Evolutionary conservation across 2,113 vertebrate genomes (phyloP).

Genomic region (Glaucidium brasilianum): DNA sequence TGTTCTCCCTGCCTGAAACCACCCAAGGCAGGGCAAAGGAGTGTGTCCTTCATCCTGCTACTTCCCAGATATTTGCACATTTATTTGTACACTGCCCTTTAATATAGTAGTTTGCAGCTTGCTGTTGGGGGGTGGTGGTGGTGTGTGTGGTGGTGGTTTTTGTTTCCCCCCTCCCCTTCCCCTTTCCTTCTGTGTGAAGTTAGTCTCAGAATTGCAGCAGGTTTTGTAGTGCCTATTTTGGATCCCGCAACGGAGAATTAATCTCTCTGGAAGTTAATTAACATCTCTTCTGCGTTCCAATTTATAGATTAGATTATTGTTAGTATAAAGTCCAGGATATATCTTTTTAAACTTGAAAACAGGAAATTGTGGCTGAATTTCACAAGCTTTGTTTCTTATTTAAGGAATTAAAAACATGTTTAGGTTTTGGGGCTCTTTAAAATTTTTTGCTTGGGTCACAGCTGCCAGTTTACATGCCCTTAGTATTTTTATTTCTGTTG

Average conservation of each 20-base stretch:
- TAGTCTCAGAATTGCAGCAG: background rate
- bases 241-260: background rate
- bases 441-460: conserved; percentile 32
- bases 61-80: background rate
- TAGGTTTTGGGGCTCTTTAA: background rate
- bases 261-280: conserved; percentile 7
- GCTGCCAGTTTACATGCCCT: conserved; percentile 26
- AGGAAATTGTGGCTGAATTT: conserved; percentile 71
- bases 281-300: background rate
- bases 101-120: background rate
- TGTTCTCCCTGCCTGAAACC: background rate
- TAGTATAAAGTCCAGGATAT: background rate
- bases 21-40: background rate
- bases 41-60: accelerated
- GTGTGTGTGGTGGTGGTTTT: background rate
- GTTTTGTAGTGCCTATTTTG: background rate
- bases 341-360: conserved; percentile 30
- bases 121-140: background rate
- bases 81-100: background rate
- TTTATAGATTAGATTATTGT: conserved; percentile 21
- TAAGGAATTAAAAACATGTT: conserved; percentile 64
- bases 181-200: background rate
- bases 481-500: conserved; percentile 6
- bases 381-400: conserved; percentile 58
- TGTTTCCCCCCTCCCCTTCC: no score